Evolutionary conservation across 2,797 vertebrate species (phyloP), one percentile per base, ranked within the genome.

Genomic region (Smutsia temminckii): DNA sequence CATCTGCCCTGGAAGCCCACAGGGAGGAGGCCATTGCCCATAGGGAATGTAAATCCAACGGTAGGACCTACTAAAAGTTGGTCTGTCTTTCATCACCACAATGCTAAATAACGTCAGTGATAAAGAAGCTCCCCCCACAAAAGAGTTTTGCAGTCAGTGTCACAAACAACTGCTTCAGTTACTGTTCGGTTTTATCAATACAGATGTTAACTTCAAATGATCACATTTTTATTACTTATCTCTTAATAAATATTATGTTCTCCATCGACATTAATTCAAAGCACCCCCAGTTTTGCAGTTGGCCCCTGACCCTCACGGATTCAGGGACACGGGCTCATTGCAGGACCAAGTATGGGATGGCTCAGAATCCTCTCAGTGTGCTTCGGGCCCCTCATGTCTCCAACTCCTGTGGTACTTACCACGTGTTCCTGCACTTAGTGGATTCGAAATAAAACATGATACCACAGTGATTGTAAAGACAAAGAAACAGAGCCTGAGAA

Each of bases 291-390:
- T 25, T 79, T 23, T 5, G 16, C 16, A 25, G 8, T 32, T 53
- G 64, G 49, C 9, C 63, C 64, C 14, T 55, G 8, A 37, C 59
- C 9, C 23, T 57, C 68, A 20, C 21, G 51, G 57, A 9, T 37
- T 21, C 11, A 20, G 9, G 12, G 11, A 12, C 0, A 0, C 3
- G 6, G 37, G 83, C 12, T 77, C 16, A 25, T 6, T 13, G 6
- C 13, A 12, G 16, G 59, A 37, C 32, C 8, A 7, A 40, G 11
- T 1, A 2, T 18, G 17, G 9, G 2, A 12, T 13, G 37, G 27
- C 8, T 87, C 49, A 8, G 27, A 42, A 63, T 34, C 37, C 53
- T 79, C 59, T 53, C 23, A 11, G 1, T 25, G 83, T 7, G n/a
- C n/a, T 9, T n/a, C n/a, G 68, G 51, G 3, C 27, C 0, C 25